Conservation (phyloP, 2,797 vertebrate species). For the Sternarchorhynchus goeldii region DNA sequence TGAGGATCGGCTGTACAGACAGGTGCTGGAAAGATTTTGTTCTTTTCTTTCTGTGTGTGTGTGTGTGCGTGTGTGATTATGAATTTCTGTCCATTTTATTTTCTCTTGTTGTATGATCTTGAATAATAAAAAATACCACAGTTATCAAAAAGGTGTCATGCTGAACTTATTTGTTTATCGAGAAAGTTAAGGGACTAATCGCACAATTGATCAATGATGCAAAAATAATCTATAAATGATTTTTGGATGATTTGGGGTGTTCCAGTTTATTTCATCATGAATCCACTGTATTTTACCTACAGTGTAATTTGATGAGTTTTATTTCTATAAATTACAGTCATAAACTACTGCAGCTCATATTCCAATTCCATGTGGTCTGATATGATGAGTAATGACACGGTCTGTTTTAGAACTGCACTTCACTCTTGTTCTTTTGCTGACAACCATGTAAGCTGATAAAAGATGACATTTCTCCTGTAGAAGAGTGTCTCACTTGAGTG, state of each 20-base stretch:
- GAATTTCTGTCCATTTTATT: too few relatives aligned
- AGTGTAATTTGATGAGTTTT: background rate
- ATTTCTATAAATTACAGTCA: background rate
- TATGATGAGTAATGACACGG: constrained; percentile 6
- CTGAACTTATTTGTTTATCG: too few relatives aligned
- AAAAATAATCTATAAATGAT: too few relatives aligned
- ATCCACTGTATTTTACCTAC: background rate
- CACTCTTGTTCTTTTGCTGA: background rate
- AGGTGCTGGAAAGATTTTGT: constrained; percentile 15
- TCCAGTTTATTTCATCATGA: too few relatives aligned
- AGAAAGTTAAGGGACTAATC: too few relatives aligned
- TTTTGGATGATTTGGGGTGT: too few relatives aligned
- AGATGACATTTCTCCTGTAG: background rate
- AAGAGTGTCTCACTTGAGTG: background rate
- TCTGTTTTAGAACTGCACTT: background rate
- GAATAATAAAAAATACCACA: too few relatives aligned
- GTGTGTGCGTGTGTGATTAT: background rate
- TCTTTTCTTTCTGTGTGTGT: background rate
- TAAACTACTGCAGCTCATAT: background rate
- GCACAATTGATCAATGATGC: too few relatives aligned
- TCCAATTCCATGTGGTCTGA: background rate
- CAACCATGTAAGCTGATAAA: constrained; percentile 3
- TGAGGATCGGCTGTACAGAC: constrained; percentile 26
- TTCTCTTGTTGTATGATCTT: too few relatives aligned
- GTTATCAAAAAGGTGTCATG: too few relatives aligned